phyloP scores from a whole-genome alignment of 2,113 vertebrate species.

The Triplophysa dalaica region DNA sequence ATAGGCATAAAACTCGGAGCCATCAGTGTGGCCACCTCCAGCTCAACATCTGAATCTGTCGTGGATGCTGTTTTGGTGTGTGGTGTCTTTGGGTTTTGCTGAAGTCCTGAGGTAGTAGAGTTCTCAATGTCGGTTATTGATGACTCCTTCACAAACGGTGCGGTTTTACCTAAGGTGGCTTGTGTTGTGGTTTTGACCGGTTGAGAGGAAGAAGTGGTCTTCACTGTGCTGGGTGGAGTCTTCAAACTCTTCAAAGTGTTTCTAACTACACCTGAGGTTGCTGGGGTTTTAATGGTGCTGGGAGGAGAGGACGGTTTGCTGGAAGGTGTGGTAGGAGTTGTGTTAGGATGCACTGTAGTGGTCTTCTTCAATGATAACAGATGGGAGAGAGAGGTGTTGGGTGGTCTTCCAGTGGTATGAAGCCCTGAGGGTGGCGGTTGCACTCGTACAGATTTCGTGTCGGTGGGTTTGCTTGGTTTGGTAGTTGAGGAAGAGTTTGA shows the following conservation, averaged over 20 bases:
- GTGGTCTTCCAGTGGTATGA: conserved; percentile 44
- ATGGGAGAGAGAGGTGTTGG: conserved; percentile 11
- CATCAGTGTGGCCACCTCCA: conserved; percentile 65
- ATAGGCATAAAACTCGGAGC: conserved; percentile 72
- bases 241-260: conserved; percentile 39
- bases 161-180: conserved; percentile 31
- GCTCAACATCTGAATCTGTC: conserved; percentile 27
- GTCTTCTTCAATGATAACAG: conserved; percentile 54
- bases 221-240: conserved; percentile 15
- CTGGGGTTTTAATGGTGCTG: conserved; percentile 50
- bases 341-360: conserved; percentile 59
- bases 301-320: conserved; percentile 53
- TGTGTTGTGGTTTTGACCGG: conserved; percentile 35
- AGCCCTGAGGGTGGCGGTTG: conserved; percentile 49
- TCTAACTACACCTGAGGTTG: conserved; percentile 11
- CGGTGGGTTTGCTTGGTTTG: conserved; percentile 50
- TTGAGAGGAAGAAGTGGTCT: conserved; percentile 10
- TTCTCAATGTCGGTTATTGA: conserved; percentile 49
- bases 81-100: conserved; percentile 9
- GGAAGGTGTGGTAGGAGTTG: conserved; percentile 48
- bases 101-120: conserved; percentile 38
- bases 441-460: conserved; percentile 45
- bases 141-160: conserved; percentile 30
- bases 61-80: conserved; percentile 16
- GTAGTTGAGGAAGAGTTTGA: conserved; percentile 12